Evolutionary conservation across 2,888 invertebrate species (phyloP), one percentile per base, ranked within the genome.

Genomic region (Amiota minor): DNA sequence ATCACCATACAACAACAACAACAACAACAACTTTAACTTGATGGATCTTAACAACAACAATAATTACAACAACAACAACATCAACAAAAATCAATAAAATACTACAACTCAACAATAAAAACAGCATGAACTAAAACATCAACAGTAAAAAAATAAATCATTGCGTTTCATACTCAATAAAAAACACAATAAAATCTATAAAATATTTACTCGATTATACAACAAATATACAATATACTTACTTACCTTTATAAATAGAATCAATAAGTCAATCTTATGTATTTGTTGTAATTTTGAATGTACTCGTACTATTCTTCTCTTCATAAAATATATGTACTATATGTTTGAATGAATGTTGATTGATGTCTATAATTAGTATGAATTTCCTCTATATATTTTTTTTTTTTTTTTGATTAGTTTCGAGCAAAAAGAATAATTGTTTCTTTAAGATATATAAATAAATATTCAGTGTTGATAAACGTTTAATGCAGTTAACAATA

Each of bases 61-160:
- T 46, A 65, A 72, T 23, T 70, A 74, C 62, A 75, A 71, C 45
- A 71, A 73, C 53, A 69, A 71, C 47, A 75, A 71, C 67, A 64
- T 65, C 18, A 71, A 23, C 71, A 77, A 72, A 73, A 73, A 45
- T 65, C 9, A 35, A n/a, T 20, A 23, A 59, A 64, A 45, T 47
- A 49, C 49, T 47, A 20, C 23, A n/a, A n/a, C n/a, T n/a, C 50
- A 69, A 71, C 35, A 74, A 71, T 62, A 64, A 69, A 16, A 71
- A 23, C 71, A 77, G 70, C 72, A 73, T 53, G 65, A 4, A 35
- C 11, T 20, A 9, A 59, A 64, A 45, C 18, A 49, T 18, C 16
- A 16, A 59, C 12, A 12, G 59, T 59, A 59, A 9, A 56, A 56
- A 56, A 20, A 59, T 59, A 11, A 59, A 18, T 59, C 67, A 68